Evolutionary conservation across 2,797 vertebrate genomes (phyloP).

Genomic region (Pogoniulus pusillus): DNA sequence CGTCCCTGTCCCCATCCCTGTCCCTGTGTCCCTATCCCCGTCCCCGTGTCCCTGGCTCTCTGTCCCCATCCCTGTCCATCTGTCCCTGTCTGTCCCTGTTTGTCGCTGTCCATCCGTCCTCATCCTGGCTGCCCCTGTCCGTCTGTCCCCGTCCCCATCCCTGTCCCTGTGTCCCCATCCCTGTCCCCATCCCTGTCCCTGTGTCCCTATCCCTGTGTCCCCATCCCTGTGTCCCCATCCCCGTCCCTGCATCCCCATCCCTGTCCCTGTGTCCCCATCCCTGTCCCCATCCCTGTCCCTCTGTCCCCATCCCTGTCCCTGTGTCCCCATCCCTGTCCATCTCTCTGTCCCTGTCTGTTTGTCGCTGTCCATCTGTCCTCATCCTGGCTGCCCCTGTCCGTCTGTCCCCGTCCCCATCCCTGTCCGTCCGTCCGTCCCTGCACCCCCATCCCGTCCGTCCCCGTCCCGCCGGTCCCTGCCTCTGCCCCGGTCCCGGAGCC

Average conservation of each 20-base stretch:
- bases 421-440: not conserved
- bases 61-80: not conserved
- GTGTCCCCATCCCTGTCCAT: not conserved
- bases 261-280: not conserved
- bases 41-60: too few species aligned
- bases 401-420: not conserved
- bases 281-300: accelerated
- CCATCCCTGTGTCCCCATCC: not conserved
- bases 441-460: not conserved
- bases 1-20: too few species aligned
- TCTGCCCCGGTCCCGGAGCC: not conserved
- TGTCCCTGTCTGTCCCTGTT: not conserved
- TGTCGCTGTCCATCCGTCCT: not conserved
- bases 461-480: not conserved
- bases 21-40: too few species aligned
- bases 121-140: not conserved
- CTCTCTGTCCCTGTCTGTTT: not conserved
- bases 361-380: not conserved
- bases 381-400: not conserved
- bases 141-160: not conserved
- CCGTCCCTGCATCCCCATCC: too few species aligned
- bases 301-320: not conserved
- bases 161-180: not conserved
- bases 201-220: not conserved
- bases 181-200: not conserved